phyloP scores from a whole-genome alignment of 92 coral and sea anemone genomes.

The Heliopora coerulea region DNA sequence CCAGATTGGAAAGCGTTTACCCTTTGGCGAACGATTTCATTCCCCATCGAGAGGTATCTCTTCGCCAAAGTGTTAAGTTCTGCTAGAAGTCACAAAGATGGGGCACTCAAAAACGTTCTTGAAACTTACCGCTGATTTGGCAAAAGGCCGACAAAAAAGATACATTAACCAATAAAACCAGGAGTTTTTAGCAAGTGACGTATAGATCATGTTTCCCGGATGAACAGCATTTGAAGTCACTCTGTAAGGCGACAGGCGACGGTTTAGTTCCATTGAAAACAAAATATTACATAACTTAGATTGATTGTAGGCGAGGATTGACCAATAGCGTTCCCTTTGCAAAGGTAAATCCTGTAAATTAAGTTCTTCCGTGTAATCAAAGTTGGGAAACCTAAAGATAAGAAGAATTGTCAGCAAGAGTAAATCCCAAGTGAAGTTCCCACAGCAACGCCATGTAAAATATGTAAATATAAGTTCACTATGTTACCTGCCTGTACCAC shows the following conservation, averaged over 20 bases:
- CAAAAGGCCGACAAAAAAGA: conserved; percentile 71
- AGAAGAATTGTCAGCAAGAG: too few relatives aligned
- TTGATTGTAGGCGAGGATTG: conserved; percentile 89
- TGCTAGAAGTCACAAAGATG: not conserved
- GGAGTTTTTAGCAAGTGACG: conserved; percentile 68
- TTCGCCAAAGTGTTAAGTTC: too few relatives aligned
- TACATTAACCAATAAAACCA: conserved; percentile 81
- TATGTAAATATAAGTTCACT: too few relatives aligned
- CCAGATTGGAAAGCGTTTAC: too few relatives aligned
- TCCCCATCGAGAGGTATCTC: too few relatives aligned
- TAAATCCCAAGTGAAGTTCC: too few relatives aligned
- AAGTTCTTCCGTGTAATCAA: conserved; percentile 71
- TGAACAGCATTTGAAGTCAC: conserved; percentile 92
- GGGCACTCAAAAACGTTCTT: too few relatives aligned
- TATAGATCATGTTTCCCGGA: conserved; percentile 89
- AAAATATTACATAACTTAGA: conserved; percentile 86
- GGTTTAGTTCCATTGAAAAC: conserved; percentile 86
- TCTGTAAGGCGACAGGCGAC: conserved; percentile 69
- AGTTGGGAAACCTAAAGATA: conserved; percentile 70
- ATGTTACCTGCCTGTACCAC: too few relatives aligned
- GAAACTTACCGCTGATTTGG: conserved; percentile 75
- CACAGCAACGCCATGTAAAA: too few relatives aligned
- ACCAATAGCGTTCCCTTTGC: conserved; percentile 71
- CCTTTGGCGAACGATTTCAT: too few relatives aligned
- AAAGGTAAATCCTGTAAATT: conserved; percentile 64